Conservation (phyloP, 2,797 vertebrate genomes). For the Argya squamiceps region DNA sequence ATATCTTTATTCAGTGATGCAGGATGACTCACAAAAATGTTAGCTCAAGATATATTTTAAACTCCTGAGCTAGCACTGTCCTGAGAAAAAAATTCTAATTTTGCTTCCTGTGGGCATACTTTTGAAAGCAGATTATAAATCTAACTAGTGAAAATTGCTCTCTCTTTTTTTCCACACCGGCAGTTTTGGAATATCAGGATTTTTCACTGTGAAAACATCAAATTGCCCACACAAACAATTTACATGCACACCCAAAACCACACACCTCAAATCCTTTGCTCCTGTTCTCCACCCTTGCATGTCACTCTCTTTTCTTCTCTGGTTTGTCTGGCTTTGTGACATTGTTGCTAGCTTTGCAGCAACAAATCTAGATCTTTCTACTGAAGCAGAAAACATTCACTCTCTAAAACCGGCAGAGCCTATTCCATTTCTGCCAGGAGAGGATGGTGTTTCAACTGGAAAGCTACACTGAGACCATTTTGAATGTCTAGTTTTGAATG, state of each 20-base stretch:
- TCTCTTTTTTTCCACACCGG: not conserved
- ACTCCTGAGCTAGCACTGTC: constrained; percentile 42
- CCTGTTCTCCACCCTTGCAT: constrained; percentile 3
- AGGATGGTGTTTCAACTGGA: not conserved
- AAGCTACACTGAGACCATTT: not conserved
- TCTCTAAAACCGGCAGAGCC: not conserved
- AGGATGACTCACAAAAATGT: constrained; percentile 40
- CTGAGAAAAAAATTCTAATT: constrained; percentile 46
- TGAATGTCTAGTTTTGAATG: not conserved
- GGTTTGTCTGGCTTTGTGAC: not conserved
- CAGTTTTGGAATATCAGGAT: constrained; percentile 16
- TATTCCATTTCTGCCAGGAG: not conserved
- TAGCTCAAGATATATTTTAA: constrained; percentile 57
- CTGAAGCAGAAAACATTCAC: not conserved
- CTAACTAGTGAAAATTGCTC: constrained; percentile 38
- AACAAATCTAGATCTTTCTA: not conserved
- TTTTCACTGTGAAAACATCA: constrained; percentile 44
- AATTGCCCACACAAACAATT: constrained; percentile 49
- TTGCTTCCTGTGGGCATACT: constrained; percentile 51
- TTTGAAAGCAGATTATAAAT: constrained; percentile 48
- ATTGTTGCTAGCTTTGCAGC: not conserved
- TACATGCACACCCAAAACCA: constrained; percentile 55
- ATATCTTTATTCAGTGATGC: constrained; percentile 32
- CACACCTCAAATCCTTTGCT: constrained; percentile 16
- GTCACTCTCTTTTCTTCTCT: not conserved